Base-by-base conservation (phyloP, 2,113 vertebrate species). In the Megaptera novaeangliae region DNA sequence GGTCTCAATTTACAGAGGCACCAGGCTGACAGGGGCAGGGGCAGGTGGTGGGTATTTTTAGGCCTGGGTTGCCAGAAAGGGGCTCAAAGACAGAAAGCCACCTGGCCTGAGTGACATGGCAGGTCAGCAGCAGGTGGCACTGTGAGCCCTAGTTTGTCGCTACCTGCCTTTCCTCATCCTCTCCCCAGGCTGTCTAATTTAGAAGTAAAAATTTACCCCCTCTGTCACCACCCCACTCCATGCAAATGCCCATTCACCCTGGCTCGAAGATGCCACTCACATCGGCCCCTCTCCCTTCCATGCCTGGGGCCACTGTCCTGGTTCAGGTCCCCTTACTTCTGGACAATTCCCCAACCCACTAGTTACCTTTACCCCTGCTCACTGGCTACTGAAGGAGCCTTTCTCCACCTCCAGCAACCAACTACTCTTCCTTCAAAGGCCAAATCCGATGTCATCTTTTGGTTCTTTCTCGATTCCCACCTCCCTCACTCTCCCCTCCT, bases 41-140 rank as follows among this genome's bases (percentile, higher is more conserved):
- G 86, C 97, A 98, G 87, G 72, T 96, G 94, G 72, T 74, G 68
- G 74, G 78, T 96, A 97, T 98, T 97, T 97, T 97, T 96, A 98
- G 94, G 82, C 36, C 49, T 49, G 44, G 21, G 29, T 75, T 82
- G 5, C 85, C 84, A 92, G 77, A 91, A 83, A 63, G 46, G 84
- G 25, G 55, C 75, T 61, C 75, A 72, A 66, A 94, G 63, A 88
- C 89, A 71, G 91, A 92, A 92, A 78, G 97, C 95, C 82, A 96
- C 94, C 90, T 96, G 78, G 74, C 36, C 61, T 77, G 25, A 87
- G 41, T 64, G 64, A 52, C 77, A 6, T 0, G 34, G 61, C 41
- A 86, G 68, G 34, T 72, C 44, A 80, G 20, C 57, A 84, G 23
- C 88, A 71, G 91, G 71, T 94, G 96, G 81, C 85, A 57, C 36